A percentile compares a stretch with the other conserved stretches of the same genome.
Conservation (phyloP, 2,113 vertebrate genomes). For the Pseudopipra pipra region DNA sequence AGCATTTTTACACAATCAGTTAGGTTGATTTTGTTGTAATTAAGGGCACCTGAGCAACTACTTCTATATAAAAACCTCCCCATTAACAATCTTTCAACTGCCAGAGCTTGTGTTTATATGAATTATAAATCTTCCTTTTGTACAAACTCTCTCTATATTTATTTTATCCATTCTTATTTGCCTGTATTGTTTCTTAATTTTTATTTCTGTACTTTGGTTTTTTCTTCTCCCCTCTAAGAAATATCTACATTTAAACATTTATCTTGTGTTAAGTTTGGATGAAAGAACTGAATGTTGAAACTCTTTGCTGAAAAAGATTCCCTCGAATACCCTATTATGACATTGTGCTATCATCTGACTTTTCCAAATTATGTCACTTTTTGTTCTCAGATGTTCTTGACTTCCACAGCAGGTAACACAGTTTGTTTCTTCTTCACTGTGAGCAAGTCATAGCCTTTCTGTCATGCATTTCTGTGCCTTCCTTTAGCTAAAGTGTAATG, state of each 20-base stretch:
- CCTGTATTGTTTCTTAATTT: background rate
- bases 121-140: background rate
- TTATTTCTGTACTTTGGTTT: background rate
- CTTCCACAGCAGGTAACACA: background rate
- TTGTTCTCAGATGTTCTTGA: background rate
- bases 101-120: background rate
- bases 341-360: background rate
- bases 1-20: background rate
- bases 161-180: background rate
- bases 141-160: background rate
- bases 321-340: background rate
- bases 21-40: background rate
- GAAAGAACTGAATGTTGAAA: background rate
- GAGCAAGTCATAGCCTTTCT: background rate
- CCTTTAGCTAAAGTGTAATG: background rate
- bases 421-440: background rate
- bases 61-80: background rate
- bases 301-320: background rate
- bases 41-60: background rate
- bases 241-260: background rate
- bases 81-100: background rate
- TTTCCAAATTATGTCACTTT: background rate
- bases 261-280: background rate
- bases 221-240: background rate
- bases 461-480: background rate